Percentiles rank a stretch among this genome's conserved stretches.
phyloP scores from a whole-genome alignment of 2,888 invertebrate species.

The Merodon equestris region DNA sequence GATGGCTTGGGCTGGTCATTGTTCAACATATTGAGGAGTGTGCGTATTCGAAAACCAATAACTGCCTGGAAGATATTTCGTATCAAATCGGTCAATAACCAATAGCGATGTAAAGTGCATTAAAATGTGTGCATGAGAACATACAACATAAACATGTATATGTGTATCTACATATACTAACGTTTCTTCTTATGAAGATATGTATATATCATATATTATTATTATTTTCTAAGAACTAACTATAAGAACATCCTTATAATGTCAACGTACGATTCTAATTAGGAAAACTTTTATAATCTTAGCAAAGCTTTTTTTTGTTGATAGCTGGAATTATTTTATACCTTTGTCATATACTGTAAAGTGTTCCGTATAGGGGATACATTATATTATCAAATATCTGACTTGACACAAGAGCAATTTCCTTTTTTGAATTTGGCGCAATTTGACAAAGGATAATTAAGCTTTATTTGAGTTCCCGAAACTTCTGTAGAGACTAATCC shows the following conservation, averaged over 20 bases:
- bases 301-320: too few species aligned
- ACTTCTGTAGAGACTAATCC: conserved; percentile 47
- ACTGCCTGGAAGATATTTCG: conserved; percentile 23
- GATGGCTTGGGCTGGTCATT: conserved; percentile 45
- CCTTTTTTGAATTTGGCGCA: conserved; percentile 2
- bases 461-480: conserved; percentile 67
- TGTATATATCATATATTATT: too few species aligned
- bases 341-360: too few species aligned
- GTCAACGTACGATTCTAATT: too few species aligned
- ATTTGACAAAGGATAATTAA: conserved; percentile 64
- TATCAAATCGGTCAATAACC: conserved; percentile 52
- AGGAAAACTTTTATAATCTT: too few species aligned
- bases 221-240: too few species aligned
- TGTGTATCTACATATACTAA: conserved; percentile 21
- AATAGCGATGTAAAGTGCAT: conserved; percentile 57
- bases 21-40: conserved; percentile 53
- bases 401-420: too few species aligned
- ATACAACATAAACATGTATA: conserved; percentile 49
- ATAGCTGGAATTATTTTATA: too few species aligned
- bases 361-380: too few species aligned
- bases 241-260: too few species aligned
- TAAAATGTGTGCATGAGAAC: conserved; percentile 48
- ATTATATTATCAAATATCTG: too few species aligned
- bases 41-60: conserved; percentile 64
- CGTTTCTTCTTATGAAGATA: too few species aligned